phyloP scores from a whole-genome alignment of 2,113 vertebrate species.

The Diphyllodes magnificus region DNA sequence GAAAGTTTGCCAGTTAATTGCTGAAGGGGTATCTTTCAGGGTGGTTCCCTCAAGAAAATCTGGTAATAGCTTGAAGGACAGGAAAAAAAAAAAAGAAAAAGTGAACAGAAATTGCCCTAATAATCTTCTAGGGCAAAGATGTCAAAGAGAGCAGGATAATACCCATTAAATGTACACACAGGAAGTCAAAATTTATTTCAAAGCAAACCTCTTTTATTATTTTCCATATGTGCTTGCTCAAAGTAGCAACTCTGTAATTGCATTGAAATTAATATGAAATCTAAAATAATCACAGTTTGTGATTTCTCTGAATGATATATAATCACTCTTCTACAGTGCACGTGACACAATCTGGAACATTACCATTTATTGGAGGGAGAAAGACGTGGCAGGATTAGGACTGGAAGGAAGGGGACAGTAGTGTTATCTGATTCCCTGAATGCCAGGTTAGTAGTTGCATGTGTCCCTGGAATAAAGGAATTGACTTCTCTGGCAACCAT shows the following conservation, averaged over 20 bases:
- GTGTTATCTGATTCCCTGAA: neutral
- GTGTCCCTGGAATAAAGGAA: neutral
- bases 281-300: constrained; percentile 7
- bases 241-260: neutral
- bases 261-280: neutral
- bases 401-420: neutral
- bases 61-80: neutral
- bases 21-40: neutral
- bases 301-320: neutral
- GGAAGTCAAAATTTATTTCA: neutral
- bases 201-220: constrained; percentile 4
- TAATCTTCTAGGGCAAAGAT: neutral
- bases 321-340: neutral
- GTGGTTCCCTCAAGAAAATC: neutral
- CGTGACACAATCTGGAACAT: neutral
- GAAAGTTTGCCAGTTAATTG: neutral
- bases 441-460: neutral
- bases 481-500: neutral
- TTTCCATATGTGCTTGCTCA: neutral
- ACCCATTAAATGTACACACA: neutral
- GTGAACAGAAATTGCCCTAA: neutral
- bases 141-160: neutral
- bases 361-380: neutral
- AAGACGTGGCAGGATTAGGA: neutral
- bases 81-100: neutral